phyloP scores from a whole-genome alignment of 2,888 invertebrate genomes.

The Liposcelis brunnea region DNA sequence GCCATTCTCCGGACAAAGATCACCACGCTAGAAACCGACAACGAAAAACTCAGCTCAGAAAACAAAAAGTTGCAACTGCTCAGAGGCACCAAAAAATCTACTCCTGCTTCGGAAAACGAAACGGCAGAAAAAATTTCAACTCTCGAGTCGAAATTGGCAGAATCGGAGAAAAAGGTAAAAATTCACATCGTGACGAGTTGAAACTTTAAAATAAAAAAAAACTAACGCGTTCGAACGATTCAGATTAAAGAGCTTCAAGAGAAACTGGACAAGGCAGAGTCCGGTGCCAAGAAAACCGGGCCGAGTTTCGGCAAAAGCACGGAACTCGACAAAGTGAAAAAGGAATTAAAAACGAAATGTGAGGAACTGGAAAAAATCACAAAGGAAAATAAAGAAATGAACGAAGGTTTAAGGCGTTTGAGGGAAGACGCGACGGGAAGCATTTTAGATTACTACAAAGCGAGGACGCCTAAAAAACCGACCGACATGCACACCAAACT shows the following conservation, averaged over 20 bases:
- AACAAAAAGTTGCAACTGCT: constrained; percentile 51
- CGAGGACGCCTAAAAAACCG: constrained; percentile 52
- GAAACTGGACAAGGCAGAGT: constrained; percentile 16
- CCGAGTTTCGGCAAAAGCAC: constrained; percentile 13
- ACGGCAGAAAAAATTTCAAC: constrained; percentile 40
- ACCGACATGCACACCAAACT: constrained; percentile 54
- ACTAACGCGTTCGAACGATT: no score
- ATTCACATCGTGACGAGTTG: constrained; percentile 2
- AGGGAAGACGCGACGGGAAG: constrained; percentile 45
- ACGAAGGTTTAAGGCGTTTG: constrained; percentile 43
- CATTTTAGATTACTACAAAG: constrained; percentile 31
- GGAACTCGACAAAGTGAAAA: constrained; percentile 32
- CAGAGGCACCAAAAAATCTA: constrained; percentile 32
- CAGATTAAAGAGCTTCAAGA: constrained; percentile 35
- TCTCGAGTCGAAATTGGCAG: constrained; percentile 43
- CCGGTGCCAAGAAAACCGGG: constrained; percentile 12
- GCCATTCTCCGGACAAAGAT: constrained; percentile 47
- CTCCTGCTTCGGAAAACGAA: constrained; percentile 23
- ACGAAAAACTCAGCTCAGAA: constrained; percentile 54
- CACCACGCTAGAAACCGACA: constrained; percentile 51
- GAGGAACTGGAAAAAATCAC: constrained; percentile 28
- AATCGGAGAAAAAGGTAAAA: constrained; percentile 34
- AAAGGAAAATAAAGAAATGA: constrained; percentile 47
- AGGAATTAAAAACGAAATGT: constrained; percentile 28
- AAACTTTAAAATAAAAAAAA: constrained; percentile 8